Percentiles rank a stretch among this genome's conserved stretches.
These are phyloP conservation scores for Argyresthia goedartella DNA, from an alignment of 2,888 invertebrate genomes.

Conservation along the genomic window DNA sequence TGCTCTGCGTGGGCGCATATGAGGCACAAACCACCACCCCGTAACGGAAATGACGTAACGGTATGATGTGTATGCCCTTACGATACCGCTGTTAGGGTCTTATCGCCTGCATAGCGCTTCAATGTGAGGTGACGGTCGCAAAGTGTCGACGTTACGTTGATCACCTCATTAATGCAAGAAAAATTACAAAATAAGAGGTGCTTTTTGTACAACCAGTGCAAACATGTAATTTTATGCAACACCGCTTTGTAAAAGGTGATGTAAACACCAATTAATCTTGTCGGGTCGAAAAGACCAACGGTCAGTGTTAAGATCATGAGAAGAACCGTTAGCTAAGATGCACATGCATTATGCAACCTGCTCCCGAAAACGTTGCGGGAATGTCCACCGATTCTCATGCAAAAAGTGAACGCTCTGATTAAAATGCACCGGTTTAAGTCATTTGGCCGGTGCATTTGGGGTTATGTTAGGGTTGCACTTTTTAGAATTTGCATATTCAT, in stretches of 20 bases:
- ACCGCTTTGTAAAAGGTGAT: slow-evolving; percentile 7
- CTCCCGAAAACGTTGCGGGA: slow-evolving; percentile 29
- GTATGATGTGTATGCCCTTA: too few relatives aligned
- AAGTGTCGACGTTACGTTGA: too few relatives aligned
- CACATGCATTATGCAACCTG: slow-evolving; percentile 46
- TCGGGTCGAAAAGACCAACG: slow-evolving; percentile 26
- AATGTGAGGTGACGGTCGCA: too few relatives aligned
- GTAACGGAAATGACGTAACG: too few relatives aligned
- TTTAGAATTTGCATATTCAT: slow-evolving; percentile 1
- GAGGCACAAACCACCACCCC: too few relatives aligned
- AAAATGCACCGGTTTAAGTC: slow-evolving; percentile 28
- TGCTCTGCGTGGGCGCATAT: too few relatives aligned
- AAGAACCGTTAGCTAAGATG: slow-evolving; percentile 39
- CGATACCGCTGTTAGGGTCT: too few relatives aligned
- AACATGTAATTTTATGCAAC: slow-evolving; percentile 1
- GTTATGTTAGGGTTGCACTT: slow-evolving; percentile 24
- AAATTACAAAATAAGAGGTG: too few relatives aligned
- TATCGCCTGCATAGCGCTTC: too few relatives aligned
- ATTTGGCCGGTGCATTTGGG: slow-evolving; percentile 7
- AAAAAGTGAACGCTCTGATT: slow-evolving; percentile 34
- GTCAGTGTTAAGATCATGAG: slow-evolving; percentile 27
- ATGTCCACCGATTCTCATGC: slow-evolving; percentile 41
- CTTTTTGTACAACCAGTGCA: too few relatives aligned
- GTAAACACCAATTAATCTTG: slow-evolving; percentile 23
- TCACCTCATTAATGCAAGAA: too few relatives aligned